Conservation (phyloP, 2,113 vertebrate genomes). For the Seriola rivoliana region DNA sequence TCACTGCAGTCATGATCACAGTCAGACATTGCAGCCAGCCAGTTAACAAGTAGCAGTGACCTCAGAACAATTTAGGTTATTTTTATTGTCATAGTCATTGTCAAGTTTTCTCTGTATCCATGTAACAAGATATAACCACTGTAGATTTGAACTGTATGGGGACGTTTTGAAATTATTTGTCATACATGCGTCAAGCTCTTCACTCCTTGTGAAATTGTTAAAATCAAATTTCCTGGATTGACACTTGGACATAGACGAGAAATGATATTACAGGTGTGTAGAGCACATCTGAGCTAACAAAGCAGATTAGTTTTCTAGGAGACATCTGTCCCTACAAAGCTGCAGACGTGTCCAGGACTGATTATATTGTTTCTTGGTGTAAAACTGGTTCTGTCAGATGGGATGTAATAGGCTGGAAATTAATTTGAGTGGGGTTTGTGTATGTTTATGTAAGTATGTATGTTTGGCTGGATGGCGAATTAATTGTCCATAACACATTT, state of each 20-base stretch:
- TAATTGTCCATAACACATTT: neutral
- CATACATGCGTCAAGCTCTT: slow-evolving; percentile 23
- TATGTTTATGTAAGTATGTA: neutral
- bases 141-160: neutral
- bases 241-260: slow-evolving; percentile 28
- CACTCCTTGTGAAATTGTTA: slow-evolving; percentile 51
- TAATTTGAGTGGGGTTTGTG: neutral
- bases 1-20: slow-evolving; percentile 4
- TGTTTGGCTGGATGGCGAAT: neutral
- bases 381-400: slow-evolving; percentile 1
- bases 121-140: neutral
- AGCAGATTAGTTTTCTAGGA: slow-evolving; percentile 40
- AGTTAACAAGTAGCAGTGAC: slow-evolving; percentile 6
- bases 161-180: slow-evolving; percentile 11
- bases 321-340: slow-evolving; percentile 1
- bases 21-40: neutral
- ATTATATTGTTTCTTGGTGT: slow-evolving; percentile 5
- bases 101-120: neutral
- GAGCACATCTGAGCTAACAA: slow-evolving; percentile 54
- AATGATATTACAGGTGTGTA: slow-evolving; percentile 43
- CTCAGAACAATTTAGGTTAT: neutral
- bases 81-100: neutral
- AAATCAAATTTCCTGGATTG: slow-evolving; percentile 42
- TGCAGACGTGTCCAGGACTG: slow-evolving; percentile 10
- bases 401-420: neutral